Evolutionary conservation across 2,888 invertebrate genomes (phyloP), one percentile per base, ranked within the genome.

Genomic region (Dioctria linearis): DNA sequence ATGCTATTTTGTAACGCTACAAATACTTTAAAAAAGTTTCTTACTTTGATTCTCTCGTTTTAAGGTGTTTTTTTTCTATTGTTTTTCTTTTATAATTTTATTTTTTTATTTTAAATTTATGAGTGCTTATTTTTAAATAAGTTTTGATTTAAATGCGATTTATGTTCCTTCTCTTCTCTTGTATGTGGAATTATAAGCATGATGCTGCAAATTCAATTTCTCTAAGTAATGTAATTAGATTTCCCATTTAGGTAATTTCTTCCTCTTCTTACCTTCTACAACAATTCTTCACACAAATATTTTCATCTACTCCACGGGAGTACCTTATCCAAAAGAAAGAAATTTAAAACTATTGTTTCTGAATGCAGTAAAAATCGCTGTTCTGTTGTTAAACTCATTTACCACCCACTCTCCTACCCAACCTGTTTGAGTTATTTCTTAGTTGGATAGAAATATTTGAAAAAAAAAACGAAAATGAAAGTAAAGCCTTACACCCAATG

Each of bases 81-180:
- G 25, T 25, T 25, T 25, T 25, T 25, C 2, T 25, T 25, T 25
- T 25, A 25, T 25, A 25, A 25, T 25, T 25, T 25, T 25, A 25
- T 25, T 25, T 25, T 25, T 25, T 25, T 25, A 25, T 2, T 25
- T 54, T 54, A 69, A 42, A 51, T 51, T 51, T 5, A 9, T 46
- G 69, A 51, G 69, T 69, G 69, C 69, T 69, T 69, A 69, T 39
- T 51, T 69, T 69, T 1, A 11, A 49, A 13, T 51, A 69, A 9
- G n/a, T 46, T 69, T 51, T 4, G 5, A n/a, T 51, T 37, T 69
- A 51, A 51, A 69, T 51, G 9, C 37, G 51, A 51, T 69, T 66
- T n/a, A 66, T 66, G 46, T 69, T 51, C 25, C 25, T 25, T 25
- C 25, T 25, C 25, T 25, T 25, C 25, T 25, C 25, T 25, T 65